These are phyloP conservation scores for Amblyopsis hoosieri DNA, from an alignment of 2,797 vertebrate species.

Conservation along the genomic window DNA sequence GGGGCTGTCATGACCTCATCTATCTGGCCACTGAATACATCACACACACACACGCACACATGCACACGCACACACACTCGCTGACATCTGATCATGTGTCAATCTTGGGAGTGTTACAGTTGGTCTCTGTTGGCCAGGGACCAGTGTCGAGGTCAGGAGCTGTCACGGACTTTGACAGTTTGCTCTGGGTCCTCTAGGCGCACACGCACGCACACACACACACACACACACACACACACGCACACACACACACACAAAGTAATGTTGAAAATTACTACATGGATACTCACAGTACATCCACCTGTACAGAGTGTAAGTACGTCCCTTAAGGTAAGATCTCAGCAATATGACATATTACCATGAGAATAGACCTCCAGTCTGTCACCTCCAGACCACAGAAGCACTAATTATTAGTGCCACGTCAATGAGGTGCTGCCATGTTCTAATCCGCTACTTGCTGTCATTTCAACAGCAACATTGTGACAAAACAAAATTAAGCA, in stretches of 20 bases:
- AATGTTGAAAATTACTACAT: too few relatives aligned
- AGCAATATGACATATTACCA: too few relatives aligned
- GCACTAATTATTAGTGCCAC: too few relatives aligned
- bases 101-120: constrained; percentile 23
- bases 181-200: constrained; percentile 31
- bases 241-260: background rate
- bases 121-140: constrained; percentile 38
- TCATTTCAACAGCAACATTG: too few relatives aligned
- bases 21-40: constrained; percentile 47
- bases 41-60: constrained; percentile 21
- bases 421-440: too few relatives aligned
- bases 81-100: constrained; percentile 21
- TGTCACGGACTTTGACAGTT: constrained; percentile 51
- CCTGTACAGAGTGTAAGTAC: background rate
- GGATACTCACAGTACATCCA: background rate
- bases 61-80: constrained; percentile 15
- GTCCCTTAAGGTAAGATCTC: too few relatives aligned
- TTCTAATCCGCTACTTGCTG: too few relatives aligned
- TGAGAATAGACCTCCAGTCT: too few relatives aligned
- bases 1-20: constrained; percentile 54
- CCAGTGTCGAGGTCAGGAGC: constrained; percentile 43
- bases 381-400: too few relatives aligned
- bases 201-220: background rate
- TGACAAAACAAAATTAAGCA: too few relatives aligned
- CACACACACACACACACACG: constrained; percentile 1